These are phyloP conservation scores for Leucosticte australis DNA, from an alignment of 2,113 vertebrate species.

Conservation along the genomic window DNA sequence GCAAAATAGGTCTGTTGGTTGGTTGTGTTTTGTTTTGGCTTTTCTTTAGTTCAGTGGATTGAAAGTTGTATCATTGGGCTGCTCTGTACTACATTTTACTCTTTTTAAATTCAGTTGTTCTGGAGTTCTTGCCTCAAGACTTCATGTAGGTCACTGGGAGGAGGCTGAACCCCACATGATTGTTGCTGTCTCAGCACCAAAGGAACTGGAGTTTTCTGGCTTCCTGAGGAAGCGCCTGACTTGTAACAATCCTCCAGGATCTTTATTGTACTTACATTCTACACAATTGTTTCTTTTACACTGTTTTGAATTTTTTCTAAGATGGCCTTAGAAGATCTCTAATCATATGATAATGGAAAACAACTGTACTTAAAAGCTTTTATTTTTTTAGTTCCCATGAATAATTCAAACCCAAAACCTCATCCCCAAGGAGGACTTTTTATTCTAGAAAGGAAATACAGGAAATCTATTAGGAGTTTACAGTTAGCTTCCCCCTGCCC, in stretches of 20 bases:
- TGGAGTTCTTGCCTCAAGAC: background rate
- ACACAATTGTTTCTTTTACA: background rate
- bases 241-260: background rate
- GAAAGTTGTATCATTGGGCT: background rate
- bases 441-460: background rate
- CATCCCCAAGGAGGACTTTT: background rate
- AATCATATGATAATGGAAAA: background rate
- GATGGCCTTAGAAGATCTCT: background rate
- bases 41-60: background rate
- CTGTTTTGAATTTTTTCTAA: background rate
- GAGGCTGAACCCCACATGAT: background rate
- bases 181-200: background rate
- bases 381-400: background rate
- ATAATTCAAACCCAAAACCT: background rate
- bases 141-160: background rate
- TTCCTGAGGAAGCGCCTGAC: background rate
- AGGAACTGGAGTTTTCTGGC: background rate
- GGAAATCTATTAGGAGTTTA: background rate
- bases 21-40: background rate
- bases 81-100: background rate
- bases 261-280: background rate
- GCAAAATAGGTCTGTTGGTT: background rate
- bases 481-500: background rate
- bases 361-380: background rate
- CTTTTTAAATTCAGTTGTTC: background rate